A percentile compares a stretch with the other conserved stretches of the same genome.
phyloP scores from a whole-genome alignment of 2,113 vertebrate genomes.

The Sinosuthora webbiana region DNA sequence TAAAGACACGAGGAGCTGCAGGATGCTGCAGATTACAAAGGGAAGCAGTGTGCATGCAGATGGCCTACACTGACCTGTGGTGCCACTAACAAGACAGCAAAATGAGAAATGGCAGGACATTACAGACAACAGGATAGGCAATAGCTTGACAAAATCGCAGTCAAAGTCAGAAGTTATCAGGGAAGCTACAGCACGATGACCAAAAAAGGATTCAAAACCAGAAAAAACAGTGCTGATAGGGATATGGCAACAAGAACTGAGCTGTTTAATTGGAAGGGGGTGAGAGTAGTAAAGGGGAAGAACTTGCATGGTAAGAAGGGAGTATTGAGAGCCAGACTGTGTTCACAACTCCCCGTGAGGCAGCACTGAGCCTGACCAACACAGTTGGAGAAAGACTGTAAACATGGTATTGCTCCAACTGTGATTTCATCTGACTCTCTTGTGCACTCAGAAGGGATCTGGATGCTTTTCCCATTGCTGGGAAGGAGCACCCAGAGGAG shows the following conservation, averaged over 20 bases:
- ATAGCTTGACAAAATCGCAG: not conserved
- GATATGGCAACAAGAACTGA: not conserved
- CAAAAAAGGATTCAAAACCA: not conserved
- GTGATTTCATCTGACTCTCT: not conserved
- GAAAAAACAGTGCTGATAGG: not conserved
- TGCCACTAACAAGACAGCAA: constrained; percentile 31
- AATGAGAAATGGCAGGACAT: not conserved
- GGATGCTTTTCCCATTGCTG: not conserved
- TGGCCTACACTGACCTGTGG: not conserved
- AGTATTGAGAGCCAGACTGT: not conserved
- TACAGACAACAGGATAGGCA: not conserved
- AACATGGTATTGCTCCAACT: not conserved
- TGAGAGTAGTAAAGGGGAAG: not conserved
- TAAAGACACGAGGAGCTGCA: not conserved
- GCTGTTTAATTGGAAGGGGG: not conserved
- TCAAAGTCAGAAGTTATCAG: not conserved
- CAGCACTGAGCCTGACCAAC: not conserved
- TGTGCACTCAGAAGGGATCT: not conserved
- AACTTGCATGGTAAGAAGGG: not conserved
- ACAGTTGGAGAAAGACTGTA: not conserved
- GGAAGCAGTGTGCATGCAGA: constrained; percentile 25
- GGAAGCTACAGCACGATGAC: not conserved
- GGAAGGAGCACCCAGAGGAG: not conserved
- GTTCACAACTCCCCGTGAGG: not conserved
- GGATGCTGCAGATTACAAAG: not conserved